Evolutionary conservation across 2,797 vertebrate species (phyloP).

Genomic region (Lacerta agilis): DNA sequence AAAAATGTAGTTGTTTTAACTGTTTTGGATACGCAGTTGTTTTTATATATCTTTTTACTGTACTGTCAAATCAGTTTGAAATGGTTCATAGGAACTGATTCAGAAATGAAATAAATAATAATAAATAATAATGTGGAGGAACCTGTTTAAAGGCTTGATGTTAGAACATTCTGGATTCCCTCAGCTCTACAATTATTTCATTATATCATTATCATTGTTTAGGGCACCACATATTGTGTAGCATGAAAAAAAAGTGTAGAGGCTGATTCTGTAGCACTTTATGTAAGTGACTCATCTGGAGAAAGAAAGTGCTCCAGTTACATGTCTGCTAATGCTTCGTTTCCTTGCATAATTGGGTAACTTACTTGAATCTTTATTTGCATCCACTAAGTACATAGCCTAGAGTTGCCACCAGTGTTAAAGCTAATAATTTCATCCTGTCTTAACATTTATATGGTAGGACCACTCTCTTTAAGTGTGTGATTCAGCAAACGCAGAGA

Average conservation of each 20-base stretch:
- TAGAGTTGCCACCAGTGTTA: conserved; percentile 51
- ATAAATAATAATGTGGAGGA: neutral
- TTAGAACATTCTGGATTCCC: conserved; percentile 15
- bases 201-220: conserved; percentile 18
- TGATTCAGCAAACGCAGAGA: neutral
- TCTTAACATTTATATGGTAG: conserved; percentile 39
- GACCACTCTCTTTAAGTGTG: conserved; percentile 18
- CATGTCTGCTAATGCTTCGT: conserved; percentile 74
- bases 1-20: no score
- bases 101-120: neutral
- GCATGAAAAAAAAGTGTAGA: conserved; percentile 63
- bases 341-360: conserved; percentile 72
- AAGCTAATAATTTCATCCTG: conserved; percentile 59
- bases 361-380: conserved; percentile 67
- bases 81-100: no score
- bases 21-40: no score
- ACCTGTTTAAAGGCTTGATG: neutral
- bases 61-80: no score
- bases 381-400: conserved; percentile 63
- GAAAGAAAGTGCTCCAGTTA: conserved; percentile 63
- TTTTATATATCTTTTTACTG: no score
- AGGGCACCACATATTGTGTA: conserved; percentile 52
- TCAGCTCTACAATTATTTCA: conserved; percentile 37
- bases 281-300: conserved; percentile 66
- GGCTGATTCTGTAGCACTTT: conserved; percentile 61